Evolutionary conservation across 2,113 vertebrate genomes (phyloP).

Genomic region (Chaetura pelagica): DNA sequence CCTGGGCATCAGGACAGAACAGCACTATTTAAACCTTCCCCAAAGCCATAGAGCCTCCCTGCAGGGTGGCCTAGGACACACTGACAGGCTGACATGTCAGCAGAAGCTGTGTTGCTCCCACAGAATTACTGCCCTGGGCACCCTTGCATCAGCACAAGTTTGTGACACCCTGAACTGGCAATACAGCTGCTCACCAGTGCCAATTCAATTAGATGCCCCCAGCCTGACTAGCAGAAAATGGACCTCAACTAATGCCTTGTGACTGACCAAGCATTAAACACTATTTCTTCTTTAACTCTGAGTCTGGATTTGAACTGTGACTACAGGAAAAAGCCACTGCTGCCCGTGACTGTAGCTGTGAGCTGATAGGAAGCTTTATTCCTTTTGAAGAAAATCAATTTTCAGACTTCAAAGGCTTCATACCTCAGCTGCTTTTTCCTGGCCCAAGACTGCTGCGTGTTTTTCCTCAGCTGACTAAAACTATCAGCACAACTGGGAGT

Average conservation of each 20-base stretch:
- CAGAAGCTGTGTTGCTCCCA: background rate
- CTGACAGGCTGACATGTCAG: fast-evolving
- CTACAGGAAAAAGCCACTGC: background rate
- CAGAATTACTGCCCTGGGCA: fast-evolving
- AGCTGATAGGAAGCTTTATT: background rate
- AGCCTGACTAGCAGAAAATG: background rate
- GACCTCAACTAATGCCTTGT: background rate
- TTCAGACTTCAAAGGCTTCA: conserved; percentile 12
- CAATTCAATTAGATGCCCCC: background rate
- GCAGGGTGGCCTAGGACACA: background rate
- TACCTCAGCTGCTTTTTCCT: background rate
- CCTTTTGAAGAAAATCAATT: conserved; percentile 35
- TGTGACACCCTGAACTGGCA: background rate
- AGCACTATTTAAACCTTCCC: background rate
- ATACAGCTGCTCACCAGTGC: background rate
- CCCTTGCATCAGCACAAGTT: background rate
- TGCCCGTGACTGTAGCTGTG: background rate
- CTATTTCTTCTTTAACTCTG: background rate
- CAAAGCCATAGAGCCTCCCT: background rate
- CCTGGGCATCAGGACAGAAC: fast-evolving
- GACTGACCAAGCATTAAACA: background rate
- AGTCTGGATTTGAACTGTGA: background rate
- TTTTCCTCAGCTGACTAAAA: background rate
- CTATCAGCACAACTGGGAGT: background rate
- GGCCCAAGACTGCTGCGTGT: background rate